Evolutionary conservation across 2,113 vertebrate genomes (phyloP).

Genomic region (Willisornis vidua): DNA sequence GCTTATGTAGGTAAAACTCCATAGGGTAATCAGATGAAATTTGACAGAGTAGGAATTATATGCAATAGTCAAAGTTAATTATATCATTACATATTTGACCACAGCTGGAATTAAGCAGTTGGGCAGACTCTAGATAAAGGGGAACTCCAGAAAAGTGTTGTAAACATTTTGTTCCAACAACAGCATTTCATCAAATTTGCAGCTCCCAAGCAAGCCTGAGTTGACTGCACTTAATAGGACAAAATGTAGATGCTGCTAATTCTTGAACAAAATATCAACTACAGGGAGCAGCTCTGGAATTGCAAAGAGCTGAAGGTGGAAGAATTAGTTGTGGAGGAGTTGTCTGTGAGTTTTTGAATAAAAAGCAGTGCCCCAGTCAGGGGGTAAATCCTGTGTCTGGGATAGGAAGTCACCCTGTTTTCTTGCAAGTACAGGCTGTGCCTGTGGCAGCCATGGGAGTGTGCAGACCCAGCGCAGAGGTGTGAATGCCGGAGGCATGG

Average conservation of each 20-base stretch:
- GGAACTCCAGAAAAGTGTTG: background rate
- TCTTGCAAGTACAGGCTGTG: background rate
- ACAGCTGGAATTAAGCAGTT: background rate
- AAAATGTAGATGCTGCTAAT: background rate
- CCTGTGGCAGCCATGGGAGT: accelerated
- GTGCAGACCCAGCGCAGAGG: background rate
- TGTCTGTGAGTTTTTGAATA: background rate
- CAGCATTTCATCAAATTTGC: background rate
- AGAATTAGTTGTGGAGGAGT: background rate
- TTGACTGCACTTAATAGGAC: background rate
- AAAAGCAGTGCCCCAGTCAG: background rate
- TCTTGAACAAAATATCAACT: background rate
- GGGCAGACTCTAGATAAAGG: conserved; percentile 7
- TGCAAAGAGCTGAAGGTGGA: background rate
- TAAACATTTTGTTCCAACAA: conserved; percentile 5
- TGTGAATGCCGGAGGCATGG: background rate
- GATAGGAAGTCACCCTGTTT: background rate
- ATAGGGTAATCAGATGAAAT: background rate
- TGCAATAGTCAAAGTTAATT: background rate
- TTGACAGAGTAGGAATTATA: background rate
- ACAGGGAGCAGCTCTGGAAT: accelerated
- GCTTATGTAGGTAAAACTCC: background rate
- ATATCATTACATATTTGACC: background rate
- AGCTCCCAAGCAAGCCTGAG: background rate
- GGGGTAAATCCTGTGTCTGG: background rate